Evolutionary conservation across 1,140 invertebrate species (phyloP).

Genomic region (Diuraphis noxia): DNA sequence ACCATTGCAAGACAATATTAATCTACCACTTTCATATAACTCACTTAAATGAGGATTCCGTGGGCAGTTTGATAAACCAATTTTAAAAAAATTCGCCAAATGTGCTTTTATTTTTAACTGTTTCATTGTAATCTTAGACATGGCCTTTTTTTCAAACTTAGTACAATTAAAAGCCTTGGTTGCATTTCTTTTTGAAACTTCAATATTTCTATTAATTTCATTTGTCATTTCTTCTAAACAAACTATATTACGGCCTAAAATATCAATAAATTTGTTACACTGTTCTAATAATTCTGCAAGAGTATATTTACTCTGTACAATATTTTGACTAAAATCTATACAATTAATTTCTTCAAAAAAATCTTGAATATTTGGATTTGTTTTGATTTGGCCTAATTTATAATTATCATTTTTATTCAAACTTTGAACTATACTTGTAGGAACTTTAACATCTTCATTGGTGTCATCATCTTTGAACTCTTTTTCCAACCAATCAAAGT

Average conservation of each 20-base stretch:
- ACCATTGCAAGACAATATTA: constrained; percentile 29
- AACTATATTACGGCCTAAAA: constrained; percentile 28
- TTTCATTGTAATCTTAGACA: background rate
- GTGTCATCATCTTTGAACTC: background rate
- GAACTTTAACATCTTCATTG: background rate
- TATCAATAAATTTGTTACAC: constrained; percentile 40
- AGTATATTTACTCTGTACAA: background rate
- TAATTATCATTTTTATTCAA: background rate
- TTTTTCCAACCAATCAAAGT: constrained; percentile 41
- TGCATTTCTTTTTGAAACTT: constrained; percentile 35
- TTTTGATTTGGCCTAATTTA: background rate
- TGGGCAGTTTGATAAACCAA: constrained; percentile 36
- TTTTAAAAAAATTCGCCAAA: constrained; percentile 45
- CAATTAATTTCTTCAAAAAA: constrained; percentile 44
- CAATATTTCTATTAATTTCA: constrained; percentile 26
- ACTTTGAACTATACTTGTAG: background rate
- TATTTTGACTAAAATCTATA: constrained; percentile 33
- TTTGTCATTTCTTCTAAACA: background rate
- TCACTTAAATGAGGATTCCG: constrained; percentile 21
- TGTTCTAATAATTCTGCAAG: constrained; percentile 36
- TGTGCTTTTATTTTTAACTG: constrained; percentile 31
- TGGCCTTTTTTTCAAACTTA: constrained; percentile 6
- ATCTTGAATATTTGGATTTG: constrained; percentile 15
- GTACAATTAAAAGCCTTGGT: constrained; percentile 1
- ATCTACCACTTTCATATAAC: constrained; percentile 16